These are phyloP conservation scores for Mesorhabditis belari DNA, from an alignment of 2,888 invertebrate species.

Conservation along the genomic window DNA sequence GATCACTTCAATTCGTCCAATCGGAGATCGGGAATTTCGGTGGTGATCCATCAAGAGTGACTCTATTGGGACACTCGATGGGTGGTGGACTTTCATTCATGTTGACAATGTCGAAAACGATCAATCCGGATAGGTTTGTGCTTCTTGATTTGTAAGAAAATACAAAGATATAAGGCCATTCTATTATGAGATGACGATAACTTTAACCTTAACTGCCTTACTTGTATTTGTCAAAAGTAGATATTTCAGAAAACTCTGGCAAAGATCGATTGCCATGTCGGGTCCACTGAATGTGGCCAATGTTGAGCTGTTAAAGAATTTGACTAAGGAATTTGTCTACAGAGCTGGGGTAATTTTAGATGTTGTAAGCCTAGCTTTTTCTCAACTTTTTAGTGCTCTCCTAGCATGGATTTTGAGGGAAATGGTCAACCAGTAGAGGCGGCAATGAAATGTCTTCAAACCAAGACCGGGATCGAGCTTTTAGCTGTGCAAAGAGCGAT, in stretches of 20 bases:
- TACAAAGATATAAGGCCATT: too few relatives aligned
- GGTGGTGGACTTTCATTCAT: conserved; percentile 9
- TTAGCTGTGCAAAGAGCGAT: not conserved
- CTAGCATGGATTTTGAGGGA: not conserved
- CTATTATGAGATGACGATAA: too few relatives aligned
- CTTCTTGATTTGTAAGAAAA: not conserved
- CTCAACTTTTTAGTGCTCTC: not conserved
- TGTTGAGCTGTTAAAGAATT: not conserved
- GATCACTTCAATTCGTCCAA: conserved; percentile 13
- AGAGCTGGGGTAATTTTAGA: conserved; percentile 7
- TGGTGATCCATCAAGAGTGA: conserved; percentile 11
- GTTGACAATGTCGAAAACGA: not conserved
- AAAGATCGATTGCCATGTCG: conserved; percentile 14
- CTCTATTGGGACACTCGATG: conserved; percentile 20
- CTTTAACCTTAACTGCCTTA: not conserved
- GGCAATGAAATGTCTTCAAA: conserved; percentile 11
- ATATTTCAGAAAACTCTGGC: conserved; percentile 9
- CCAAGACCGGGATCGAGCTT: not conserved
- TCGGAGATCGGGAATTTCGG: conserved; percentile 18
- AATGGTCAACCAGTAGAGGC: not conserved
- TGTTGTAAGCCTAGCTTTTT: not conserved
- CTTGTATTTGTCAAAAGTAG: too few relatives aligned
- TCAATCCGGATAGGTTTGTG: not conserved
- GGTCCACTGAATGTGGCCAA: not conserved
- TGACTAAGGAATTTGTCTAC: conserved; percentile 6